phyloP scores from a whole-genome alignment of 2,888 invertebrate genomes.

The Aphidius colemani region DNA sequence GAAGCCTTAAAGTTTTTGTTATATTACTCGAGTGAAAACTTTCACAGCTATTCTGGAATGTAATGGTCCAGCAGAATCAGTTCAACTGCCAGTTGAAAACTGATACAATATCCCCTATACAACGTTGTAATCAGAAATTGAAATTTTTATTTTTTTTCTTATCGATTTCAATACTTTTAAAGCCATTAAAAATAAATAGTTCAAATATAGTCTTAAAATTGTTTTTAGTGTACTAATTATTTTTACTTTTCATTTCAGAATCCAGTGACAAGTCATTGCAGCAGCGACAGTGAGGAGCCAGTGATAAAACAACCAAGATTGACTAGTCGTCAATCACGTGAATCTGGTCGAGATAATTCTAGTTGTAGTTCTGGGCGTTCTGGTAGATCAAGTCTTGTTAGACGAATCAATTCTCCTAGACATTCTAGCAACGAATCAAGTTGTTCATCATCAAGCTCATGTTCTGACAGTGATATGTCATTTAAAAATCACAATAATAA shows the following conservation, averaged over 20 bases:
- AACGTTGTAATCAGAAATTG: too few species aligned
- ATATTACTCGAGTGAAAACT: too few species aligned
- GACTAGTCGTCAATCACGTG: constrained; percentile 49
- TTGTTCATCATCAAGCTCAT: constrained; percentile 32
- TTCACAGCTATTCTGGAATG: too few species aligned
- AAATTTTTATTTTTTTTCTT: too few species aligned
- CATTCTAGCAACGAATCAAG: constrained; percentile 32
- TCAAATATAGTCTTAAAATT: background rate
- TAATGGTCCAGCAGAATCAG: too few species aligned
- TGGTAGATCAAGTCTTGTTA: constrained; percentile 28
- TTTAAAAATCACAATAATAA: constrained; percentile 51
- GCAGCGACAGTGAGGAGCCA: constrained; percentile 74
- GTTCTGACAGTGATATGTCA: constrained; percentile 55
- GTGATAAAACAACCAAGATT: constrained; percentile 76
- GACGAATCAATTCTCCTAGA: constrained; percentile 34
- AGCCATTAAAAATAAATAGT: background rate
- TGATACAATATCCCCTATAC: too few species aligned
- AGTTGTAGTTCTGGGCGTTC: constrained; percentile 34
- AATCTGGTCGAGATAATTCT: constrained; percentile 40
- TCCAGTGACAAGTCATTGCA: constrained; percentile 62
- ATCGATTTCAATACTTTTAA: too few species aligned
- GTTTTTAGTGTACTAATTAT: background rate
- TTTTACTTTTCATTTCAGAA: constrained; percentile 61
- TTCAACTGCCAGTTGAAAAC: too few species aligned
- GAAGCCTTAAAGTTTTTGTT: too few species aligned